Base-by-base conservation (phyloP, 2,797 vertebrate species). In the Melanotaenia parkinsoni region DNA sequence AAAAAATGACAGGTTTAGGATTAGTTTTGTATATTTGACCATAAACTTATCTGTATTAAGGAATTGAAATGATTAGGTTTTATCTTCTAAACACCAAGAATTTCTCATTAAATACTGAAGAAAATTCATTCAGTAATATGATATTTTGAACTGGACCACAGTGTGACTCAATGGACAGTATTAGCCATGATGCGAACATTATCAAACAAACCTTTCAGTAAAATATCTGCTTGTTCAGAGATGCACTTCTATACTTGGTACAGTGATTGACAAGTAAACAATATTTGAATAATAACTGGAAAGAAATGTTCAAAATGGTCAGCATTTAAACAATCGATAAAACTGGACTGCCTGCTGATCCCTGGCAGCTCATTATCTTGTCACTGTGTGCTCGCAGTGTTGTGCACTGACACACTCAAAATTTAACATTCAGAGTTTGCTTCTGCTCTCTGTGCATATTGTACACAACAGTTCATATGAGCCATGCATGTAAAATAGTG, bases 401-500 rank as follows among this genome's bases (percentile, higher is more conserved):
- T 14, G 43, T 22, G n/a, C 54, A 53, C 53, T n/a, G 40, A 72
- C 58, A 70, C 76, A 67, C 38, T 13, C 18, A 45, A 6, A 20
- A 43, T 18, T 1, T 20, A 14, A 76, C 45, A 70, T 79, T 67
- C 56, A 67, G 38, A 73, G 32, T 33, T 14, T 82, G 73, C 70
- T 69, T 58, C 60, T 28, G 43, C 53, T 24, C 5, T 75, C 63
- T 80, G 75, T 83, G 56, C 30, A 30, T 50, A 6, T 3, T 70
- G 9, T 33, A 24, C 13, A 14, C 50, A 58, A 51, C 33, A 58
- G 47, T 3, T 66, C 57, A 30, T 51, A 54, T 63, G 37, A 70
- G 66, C 66, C 38, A 47, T 59, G 58, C 81, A 81, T 87, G 80
- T 82, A 76, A 85, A 89, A 80, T 53, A 32, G 40, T 74, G 80